These are phyloP conservation scores for Dryobotodes eremita DNA, from an alignment of 2,888 invertebrate species.

Conservation along the genomic window DNA sequence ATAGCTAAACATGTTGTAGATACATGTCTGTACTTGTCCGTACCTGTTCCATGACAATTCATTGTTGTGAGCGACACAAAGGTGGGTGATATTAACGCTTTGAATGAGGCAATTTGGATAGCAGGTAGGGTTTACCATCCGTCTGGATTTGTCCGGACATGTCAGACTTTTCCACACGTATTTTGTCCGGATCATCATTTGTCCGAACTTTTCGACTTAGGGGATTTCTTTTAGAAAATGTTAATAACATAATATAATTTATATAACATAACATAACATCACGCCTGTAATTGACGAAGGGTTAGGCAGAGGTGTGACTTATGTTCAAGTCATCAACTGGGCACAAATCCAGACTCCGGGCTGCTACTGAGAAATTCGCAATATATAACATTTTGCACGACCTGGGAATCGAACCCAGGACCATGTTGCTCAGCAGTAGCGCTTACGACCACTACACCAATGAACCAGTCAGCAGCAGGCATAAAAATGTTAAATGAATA, in stretches of 20 bases:
- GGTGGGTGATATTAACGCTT: slow-evolving; percentile 21
- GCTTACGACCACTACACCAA: too few relatives aligned
- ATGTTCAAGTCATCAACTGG: too few relatives aligned
- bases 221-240: neutral
- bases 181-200: neutral
- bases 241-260: too few relatives aligned
- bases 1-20: neutral
- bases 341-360: too few relatives aligned
- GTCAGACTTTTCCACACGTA: neutral
- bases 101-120: slow-evolving; percentile 12
- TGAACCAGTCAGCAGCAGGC: too few relatives aligned
- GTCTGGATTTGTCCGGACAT: neutral
- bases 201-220: neutral
- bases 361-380: too few relatives aligned
- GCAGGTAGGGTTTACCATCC: neutral
- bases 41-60: slow-evolving; percentile 17
- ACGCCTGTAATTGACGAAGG: too few relatives aligned
- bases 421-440: too few relatives aligned
- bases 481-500: neutral
- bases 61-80: slow-evolving; percentile 22
- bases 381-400: too few relatives aligned
- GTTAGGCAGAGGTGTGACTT: too few relatives aligned
- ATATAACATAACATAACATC: too few relatives aligned
- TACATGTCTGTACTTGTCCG: slow-evolving; percentile 16
- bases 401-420: too few relatives aligned